These are phyloP conservation scores for Apis florea DNA, from an alignment of 1,140 invertebrate species.

Conservation along the genomic window DNA sequence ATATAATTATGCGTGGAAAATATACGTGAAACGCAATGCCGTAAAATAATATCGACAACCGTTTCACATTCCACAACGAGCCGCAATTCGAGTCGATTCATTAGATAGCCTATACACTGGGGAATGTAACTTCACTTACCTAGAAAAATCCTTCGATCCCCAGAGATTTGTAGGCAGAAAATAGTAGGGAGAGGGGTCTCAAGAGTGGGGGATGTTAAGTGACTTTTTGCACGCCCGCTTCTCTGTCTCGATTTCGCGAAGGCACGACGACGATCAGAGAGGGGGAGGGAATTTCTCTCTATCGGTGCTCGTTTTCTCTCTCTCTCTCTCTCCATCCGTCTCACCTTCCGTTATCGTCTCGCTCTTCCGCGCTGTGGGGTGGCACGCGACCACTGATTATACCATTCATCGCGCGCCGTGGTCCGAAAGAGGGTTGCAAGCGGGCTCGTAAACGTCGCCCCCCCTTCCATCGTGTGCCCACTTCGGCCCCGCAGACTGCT, in stretches of 20 bases:
- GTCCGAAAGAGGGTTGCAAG: slow-evolving; percentile 74
- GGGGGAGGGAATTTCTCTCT: slow-evolving; percentile 33
- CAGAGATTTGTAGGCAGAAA: too few relatives aligned
- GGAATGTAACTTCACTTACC: too few relatives aligned
- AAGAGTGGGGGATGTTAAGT: slow-evolving; percentile 59
- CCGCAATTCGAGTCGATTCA: too few relatives aligned
- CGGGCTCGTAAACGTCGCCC: slow-evolving; percentile 75
- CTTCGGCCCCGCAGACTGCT: slow-evolving; percentile 39
- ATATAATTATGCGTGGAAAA: too few relatives aligned
- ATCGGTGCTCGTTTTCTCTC: slow-evolving; percentile 23
- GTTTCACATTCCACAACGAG: too few relatives aligned
- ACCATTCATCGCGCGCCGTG: slow-evolving; percentile 76
- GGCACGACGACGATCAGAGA: slow-evolving; percentile 56
- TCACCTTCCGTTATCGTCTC: slow-evolving; percentile 47
- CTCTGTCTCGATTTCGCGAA: slow-evolving; percentile 68
- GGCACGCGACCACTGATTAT: slow-evolving; percentile 80
- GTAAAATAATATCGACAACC: too few relatives aligned
- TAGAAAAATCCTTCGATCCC: neutral
- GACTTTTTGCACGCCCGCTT: slow-evolving; percentile 70
- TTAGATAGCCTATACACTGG: too few relatives aligned
- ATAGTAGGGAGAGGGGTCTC: neutral
- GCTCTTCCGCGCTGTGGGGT: slow-evolving; percentile 56
- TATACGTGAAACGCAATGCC: too few relatives aligned
- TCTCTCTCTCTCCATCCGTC: slow-evolving; percentile 26
- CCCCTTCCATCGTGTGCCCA: slow-evolving; percentile 54